A percentile compares a stretch with the other conserved stretches of the same genome.
phyloP scores from a whole-genome alignment of 2,888 invertebrate genomes.

The Scrobipalpa atriplicella region DNA sequence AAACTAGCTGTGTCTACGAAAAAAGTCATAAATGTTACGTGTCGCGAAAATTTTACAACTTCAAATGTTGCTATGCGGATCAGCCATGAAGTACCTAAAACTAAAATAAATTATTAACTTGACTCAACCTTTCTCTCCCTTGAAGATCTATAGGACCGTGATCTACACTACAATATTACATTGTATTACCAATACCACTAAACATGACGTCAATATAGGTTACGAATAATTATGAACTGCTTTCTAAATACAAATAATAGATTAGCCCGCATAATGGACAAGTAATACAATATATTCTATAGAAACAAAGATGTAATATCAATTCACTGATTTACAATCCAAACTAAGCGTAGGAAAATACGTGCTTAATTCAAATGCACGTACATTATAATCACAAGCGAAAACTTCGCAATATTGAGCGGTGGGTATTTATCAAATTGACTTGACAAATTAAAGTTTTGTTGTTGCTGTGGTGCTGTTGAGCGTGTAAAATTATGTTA shows the following conservation, averaged over 20 bases:
- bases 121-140: too few relatives aligned
- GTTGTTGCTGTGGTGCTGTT: constrained; percentile 2
- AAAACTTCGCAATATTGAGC: constrained; percentile 12
- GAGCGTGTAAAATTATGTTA: constrained; percentile 20
- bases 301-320: constrained; percentile 4
- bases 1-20: neutral
- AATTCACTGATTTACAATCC: constrained; percentile 8
- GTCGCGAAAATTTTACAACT: constrained; percentile 5
- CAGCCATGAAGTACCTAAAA: too few relatives aligned
- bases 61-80: too few relatives aligned
- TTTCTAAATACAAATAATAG: constrained; percentile 7
- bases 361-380: neutral
- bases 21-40: constrained; percentile 21
- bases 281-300: neutral
- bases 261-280: neutral
- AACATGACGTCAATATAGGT: constrained; percentile 2
- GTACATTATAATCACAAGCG: constrained; percentile 1
- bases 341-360: neutral
- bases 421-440: constrained; percentile 15
- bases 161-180: too few relatives aligned
- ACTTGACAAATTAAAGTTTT: constrained; percentile 13
- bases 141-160: too few relatives aligned
- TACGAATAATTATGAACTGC: neutral
- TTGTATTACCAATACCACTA: neutral
- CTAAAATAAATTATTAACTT: too few relatives aligned